Conservation (phyloP, 2,113 vertebrate genomes). For the Phrynosoma blainvillii region DNA sequence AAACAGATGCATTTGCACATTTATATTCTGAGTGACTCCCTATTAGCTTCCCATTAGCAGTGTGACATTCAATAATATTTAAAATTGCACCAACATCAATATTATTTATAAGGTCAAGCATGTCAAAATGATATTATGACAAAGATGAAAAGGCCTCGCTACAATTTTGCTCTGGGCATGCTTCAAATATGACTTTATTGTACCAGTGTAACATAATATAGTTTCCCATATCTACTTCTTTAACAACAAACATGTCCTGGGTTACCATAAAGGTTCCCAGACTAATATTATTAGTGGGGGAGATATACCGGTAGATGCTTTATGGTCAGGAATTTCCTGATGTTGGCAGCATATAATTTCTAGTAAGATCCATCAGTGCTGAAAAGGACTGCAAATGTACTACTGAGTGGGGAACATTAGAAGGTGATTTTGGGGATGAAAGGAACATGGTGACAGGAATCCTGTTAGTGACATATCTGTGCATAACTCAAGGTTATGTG, state of each 20-base stretch:
- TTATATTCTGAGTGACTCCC: constrained; percentile 56
- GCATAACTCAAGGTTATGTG: too few species aligned
- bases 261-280: constrained; percentile 48
- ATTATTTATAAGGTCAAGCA: constrained; percentile 72
- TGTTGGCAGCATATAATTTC: not conserved
- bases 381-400: not conserved
- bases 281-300: constrained; percentile 21
- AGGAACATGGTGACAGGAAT: too few species aligned
- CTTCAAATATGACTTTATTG: constrained; percentile 28
- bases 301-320: not conserved
- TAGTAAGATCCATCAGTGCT: not conserved
- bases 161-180: constrained; percentile 32
- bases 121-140: constrained; percentile 66
- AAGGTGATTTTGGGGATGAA: too few species aligned
- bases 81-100: constrained; percentile 62
- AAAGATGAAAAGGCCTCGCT: constrained; percentile 59
- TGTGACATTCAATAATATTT: constrained; percentile 71
- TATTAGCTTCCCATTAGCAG: constrained; percentile 57
- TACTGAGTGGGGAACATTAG: too few species aligned
- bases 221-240: constrained; percentile 18
- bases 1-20: constrained; percentile 42
- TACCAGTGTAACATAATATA: constrained; percentile 48
- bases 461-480: too few species aligned
- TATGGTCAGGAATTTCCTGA: constrained; percentile 5
- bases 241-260: constrained; percentile 23